Conservation (phyloP, 2,797 vertebrate genomes). For the Propithecus perrieri region DNA sequence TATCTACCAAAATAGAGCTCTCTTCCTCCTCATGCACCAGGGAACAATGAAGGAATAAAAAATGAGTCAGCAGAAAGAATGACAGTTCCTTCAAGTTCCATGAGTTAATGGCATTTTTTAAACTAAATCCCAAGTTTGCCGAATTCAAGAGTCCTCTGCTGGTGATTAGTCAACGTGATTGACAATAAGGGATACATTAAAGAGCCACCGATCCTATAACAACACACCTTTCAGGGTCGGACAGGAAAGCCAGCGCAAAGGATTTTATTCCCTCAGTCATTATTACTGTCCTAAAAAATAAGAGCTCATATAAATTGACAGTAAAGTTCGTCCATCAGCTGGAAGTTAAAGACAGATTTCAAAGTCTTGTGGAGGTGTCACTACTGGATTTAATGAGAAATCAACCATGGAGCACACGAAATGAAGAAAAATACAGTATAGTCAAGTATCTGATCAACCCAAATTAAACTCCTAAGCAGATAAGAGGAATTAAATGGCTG, state of each 20-base stretch:
- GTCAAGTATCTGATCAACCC: neutral
- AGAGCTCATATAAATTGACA: neutral
- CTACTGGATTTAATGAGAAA: conserved; percentile 28
- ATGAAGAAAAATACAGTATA: neutral
- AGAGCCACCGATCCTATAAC: neutral
- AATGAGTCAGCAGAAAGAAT: conserved; percentile 38
- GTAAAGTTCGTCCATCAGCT: neutral
- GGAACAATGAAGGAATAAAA: neutral
- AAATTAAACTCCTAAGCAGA: neutral
- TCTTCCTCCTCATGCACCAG: neutral
- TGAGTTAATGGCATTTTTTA: conserved; percentile 12
- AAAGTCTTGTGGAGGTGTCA: neutral
- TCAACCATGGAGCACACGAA: neutral
- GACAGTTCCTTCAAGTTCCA: conserved; percentile 34
- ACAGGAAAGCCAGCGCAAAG: neutral
- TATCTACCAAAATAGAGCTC: neutral
- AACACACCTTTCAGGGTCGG: neutral
- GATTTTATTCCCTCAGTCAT: neutral
- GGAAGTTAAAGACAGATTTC: neutral
- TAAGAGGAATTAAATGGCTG: neutral
- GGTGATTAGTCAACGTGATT: neutral
- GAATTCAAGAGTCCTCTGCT: neutral
- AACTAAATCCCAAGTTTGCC: conserved; percentile 36
- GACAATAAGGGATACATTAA: conserved; percentile 1
- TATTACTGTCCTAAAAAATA: neutral